A percentile compares a stretch with the other conserved stretches of the same genome.
These are phyloP conservation scores for Idaea biselata DNA, from an alignment of 2,888 invertebrate genomes.

Conservation along the genomic window DNA sequence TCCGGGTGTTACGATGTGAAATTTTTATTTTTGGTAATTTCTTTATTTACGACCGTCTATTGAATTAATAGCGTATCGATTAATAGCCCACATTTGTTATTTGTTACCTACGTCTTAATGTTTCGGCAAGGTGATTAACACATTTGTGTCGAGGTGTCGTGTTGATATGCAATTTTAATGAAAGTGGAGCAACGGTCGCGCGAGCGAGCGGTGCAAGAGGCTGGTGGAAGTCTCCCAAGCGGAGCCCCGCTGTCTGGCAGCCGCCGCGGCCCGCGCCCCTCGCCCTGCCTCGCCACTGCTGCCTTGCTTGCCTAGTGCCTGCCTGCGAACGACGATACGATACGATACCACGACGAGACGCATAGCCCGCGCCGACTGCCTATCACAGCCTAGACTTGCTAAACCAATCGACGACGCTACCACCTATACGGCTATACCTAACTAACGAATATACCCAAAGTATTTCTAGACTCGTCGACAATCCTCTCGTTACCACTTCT, in stretches of 20 bases:
- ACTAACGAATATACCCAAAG: not conserved
- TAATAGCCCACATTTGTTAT: slow-evolving; percentile 22
- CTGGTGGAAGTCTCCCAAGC: slow-evolving; percentile 77
- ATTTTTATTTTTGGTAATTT: slow-evolving; percentile 15
- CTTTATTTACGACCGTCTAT: slow-evolving; percentile 16
- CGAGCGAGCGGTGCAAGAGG: slow-evolving; percentile 71
- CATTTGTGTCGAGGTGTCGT: slow-evolving; percentile 36
- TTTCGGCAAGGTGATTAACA: slow-evolving; percentile 36
- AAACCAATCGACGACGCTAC: slow-evolving; percentile 59
- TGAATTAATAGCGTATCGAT: slow-evolving; percentile 18
- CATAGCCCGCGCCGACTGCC: too few relatives aligned
- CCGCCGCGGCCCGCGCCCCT: slow-evolving; percentile 46
- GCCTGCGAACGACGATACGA: not conserved
- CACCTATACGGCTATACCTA: slow-evolving; percentile 34
- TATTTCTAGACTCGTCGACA: slow-evolving; percentile 41
- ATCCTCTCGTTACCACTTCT: slow-evolving; percentile 49
- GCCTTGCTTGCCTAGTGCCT: slow-evolving; percentile 40
- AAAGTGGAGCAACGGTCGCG: slow-evolving; percentile 73
- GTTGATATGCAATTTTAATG: slow-evolving; percentile 63
- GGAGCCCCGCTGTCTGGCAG: slow-evolving; percentile 81
- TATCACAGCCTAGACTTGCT: slow-evolving; percentile 58
- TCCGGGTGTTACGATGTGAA: slow-evolving; percentile 7
- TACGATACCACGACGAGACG: not conserved
- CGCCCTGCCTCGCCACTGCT: slow-evolving; percentile 36
- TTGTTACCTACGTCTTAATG: slow-evolving; percentile 18